Evolutionary conservation across 1,140 invertebrate genomes (phyloP).

Genomic region (Temnothorax longispinosus): DNA sequence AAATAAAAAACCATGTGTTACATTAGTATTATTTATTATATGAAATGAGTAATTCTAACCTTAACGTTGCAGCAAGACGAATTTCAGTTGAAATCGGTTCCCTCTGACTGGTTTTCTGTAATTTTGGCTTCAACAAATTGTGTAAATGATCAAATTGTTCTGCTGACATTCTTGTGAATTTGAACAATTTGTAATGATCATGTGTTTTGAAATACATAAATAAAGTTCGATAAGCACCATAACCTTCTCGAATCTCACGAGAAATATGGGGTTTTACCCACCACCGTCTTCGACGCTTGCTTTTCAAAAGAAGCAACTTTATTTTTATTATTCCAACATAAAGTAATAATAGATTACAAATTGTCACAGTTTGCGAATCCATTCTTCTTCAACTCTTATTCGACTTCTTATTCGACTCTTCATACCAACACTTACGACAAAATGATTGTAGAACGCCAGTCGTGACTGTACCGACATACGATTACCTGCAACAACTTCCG

Average conservation of each 20-base stretch:
- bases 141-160: neutral
- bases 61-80: neutral
- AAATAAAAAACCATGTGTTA: neutral
- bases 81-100: neutral
- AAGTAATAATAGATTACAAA: too few species aligned
- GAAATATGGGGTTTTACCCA: neutral
- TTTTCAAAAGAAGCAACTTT: too few species aligned
- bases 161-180: neutral
- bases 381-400: too few species aligned
- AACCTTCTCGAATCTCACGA: neutral
- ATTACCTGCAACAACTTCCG: too few species aligned
- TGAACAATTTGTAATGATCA: conserved; percentile 2
- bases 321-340: too few species aligned
- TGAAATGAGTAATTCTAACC: neutral
- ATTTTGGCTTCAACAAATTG: neutral
- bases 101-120: neutral
- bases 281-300: neutral
- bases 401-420: too few species aligned
- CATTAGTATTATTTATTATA: too few species aligned
- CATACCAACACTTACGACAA: too few species aligned
- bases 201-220: neutral
- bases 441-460: too few species aligned
- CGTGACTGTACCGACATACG: too few species aligned
- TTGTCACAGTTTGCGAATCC: too few species aligned
- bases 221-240: neutral